Evolutionary conservation across 1,140 invertebrate species (phyloP).

Genomic region (Drosophila asahinai): DNA sequence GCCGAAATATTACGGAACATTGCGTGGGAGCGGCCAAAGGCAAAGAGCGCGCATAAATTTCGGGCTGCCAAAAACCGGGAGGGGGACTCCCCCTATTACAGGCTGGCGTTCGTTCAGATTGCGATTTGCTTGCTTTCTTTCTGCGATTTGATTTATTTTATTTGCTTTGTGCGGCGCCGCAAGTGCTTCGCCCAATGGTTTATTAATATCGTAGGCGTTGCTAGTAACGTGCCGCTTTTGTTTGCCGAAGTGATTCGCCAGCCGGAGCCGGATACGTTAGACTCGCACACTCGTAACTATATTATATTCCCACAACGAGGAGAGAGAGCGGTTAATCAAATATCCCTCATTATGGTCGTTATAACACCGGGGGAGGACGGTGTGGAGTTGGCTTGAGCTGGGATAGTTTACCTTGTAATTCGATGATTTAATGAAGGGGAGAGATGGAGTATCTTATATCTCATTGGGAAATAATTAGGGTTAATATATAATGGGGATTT

Average conservation of each 20-base stretch:
- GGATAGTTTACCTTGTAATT: constrained; percentile 26
- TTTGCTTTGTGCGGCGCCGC: constrained; percentile 84
- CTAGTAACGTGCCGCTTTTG: constrained; percentile 64
- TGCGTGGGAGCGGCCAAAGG: constrained; percentile 67
- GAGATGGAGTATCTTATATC: constrained; percentile 2
- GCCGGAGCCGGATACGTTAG: constrained; percentile 51
- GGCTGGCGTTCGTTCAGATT: constrained; percentile 66
- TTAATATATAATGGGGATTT: background rate
- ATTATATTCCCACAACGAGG: constrained; percentile 46
- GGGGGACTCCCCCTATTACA: constrained; percentile 57
- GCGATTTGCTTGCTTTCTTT: constrained; percentile 75
- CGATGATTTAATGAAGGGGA: background rate
- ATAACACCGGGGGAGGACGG: constrained; percentile 23
- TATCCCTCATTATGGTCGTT: constrained; percentile 41
- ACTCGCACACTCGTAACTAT: constrained; percentile 16
- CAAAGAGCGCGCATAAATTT: constrained; percentile 75
- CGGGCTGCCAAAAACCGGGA: constrained; percentile 48
- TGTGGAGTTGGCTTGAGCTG: background rate
- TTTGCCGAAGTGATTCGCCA: constrained; percentile 50
- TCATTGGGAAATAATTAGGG: constrained; percentile 2
- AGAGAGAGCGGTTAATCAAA: constrained; percentile 68
- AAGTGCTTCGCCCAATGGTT: constrained; percentile 73
- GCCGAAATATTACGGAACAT: constrained; percentile 24
- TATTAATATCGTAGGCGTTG: constrained; percentile 82
- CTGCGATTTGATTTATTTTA: constrained; percentile 84